Percentiles rank a stretch among this genome's conserved stretches.
These are phyloP conservation scores for Philhelius pedissequus DNA, from an alignment of 2,888 invertebrate species.

Conservation along the genomic window DNA sequence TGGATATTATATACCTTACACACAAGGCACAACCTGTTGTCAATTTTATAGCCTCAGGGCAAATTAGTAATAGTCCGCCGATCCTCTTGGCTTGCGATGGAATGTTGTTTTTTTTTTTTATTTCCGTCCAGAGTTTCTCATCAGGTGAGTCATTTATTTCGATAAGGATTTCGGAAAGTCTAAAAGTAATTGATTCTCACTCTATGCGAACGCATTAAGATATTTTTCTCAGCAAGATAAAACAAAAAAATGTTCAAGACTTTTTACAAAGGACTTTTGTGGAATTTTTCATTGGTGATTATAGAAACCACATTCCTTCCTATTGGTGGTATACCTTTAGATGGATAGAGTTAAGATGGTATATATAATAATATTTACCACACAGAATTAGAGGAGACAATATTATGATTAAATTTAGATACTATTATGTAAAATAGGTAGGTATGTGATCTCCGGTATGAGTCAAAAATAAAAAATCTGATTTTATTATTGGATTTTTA, in stretches of 20 bases:
- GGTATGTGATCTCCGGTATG: not conserved
- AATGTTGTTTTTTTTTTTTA: not conserved
- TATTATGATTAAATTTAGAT: not conserved
- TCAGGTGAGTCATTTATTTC: constrained; percentile 49
- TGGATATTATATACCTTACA: not conserved
- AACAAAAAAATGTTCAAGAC: constrained; percentile 5
- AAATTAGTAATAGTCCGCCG: constrained; percentile 42
- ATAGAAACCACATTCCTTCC: constrained; percentile 52
- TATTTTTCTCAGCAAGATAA: constrained; percentile 24
- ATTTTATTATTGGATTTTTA: not conserved
- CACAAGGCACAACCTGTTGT: constrained; percentile 20
- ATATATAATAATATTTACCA: not conserved
- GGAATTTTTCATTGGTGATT: constrained; percentile 37
- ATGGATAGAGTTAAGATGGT: not conserved
- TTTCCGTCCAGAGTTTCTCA: constrained; percentile 12
- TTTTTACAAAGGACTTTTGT: constrained; percentile 27
- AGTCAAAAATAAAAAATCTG: not conserved
- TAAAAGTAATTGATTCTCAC: constrained; percentile 55
- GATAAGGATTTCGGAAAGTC: constrained; percentile 61
- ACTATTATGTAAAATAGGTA: not conserved
- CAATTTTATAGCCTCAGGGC: constrained; percentile 25
- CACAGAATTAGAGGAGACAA: not conserved
- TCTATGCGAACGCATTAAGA: constrained; percentile 48
- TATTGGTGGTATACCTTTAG: constrained; percentile 6
- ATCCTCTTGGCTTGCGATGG: constrained; percentile 26